Evolutionary conservation across 2,113 vertebrate species (phyloP).

Genomic region (Mesoclemmys tuberculata): DNA sequence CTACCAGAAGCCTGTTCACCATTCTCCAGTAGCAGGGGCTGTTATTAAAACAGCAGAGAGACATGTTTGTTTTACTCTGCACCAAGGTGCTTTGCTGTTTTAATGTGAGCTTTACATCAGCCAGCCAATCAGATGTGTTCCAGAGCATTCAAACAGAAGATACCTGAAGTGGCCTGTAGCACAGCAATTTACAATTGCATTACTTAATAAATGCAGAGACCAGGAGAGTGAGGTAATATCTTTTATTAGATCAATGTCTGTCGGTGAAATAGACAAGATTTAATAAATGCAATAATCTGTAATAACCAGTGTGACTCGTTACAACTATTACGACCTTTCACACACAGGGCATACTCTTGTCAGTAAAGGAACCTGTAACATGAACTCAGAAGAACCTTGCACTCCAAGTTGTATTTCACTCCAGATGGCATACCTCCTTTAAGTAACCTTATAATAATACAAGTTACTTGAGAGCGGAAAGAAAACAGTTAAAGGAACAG

Average conservation of each 20-base stretch:
- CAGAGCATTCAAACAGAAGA: background rate
- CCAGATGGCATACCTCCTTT: background rate
- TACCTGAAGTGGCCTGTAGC: background rate
- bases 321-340: background rate
- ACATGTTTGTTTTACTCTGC: accelerated
- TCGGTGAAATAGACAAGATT: background rate
- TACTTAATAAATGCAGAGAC: background rate
- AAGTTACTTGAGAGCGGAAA: background rate
- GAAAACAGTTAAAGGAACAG: background rate
- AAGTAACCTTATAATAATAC: background rate
- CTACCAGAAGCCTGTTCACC: background rate
- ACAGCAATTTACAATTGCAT: background rate
- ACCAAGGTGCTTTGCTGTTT: background rate
- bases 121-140: background rate
- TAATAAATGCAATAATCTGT: background rate
- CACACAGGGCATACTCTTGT: background rate
- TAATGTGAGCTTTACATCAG: background rate
- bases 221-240: background rate
- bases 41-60: background rate
- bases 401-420: background rate
- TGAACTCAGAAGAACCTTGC: background rate
- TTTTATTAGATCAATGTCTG: background rate
- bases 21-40: background rate
- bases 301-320: background rate
- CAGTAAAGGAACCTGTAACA: background rate